Evolutionary conservation across 2,888 invertebrate species (phyloP).

Genomic region (Merodon equestris): DNA sequence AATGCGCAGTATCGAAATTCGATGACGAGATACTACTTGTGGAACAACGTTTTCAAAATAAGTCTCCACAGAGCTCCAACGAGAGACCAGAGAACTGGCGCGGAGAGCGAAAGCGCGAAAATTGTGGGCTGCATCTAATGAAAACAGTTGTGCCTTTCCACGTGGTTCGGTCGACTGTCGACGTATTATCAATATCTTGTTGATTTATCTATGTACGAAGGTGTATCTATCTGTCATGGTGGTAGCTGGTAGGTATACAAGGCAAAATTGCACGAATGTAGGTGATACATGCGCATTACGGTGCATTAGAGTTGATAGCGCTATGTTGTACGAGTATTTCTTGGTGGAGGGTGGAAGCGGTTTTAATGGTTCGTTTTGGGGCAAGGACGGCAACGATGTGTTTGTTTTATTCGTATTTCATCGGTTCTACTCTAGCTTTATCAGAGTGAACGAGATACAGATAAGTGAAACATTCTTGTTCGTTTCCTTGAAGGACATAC

Average conservation of each 20-base stretch:
- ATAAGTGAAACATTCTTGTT: constrained; percentile 26
- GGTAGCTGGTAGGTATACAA: constrained; percentile 4
- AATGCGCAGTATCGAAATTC: constrained; percentile 61
- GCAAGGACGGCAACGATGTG: constrained; percentile 48
- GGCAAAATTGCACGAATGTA: constrained; percentile 56
- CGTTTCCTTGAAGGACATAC: constrained; percentile 44
- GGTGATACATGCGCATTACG: constrained; percentile 59
- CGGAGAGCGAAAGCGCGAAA: constrained; percentile 10
- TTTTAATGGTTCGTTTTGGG: constrained; percentile 50
- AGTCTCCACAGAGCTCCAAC: constrained; percentile 50
- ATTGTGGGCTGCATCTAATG: constrained; percentile 45
- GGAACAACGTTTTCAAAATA: constrained; percentile 22
- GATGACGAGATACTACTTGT: constrained; percentile 15
- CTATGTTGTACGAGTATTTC: constrained; percentile 54
- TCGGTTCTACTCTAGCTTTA: not conserved
- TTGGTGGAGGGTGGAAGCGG: constrained; percentile 51
- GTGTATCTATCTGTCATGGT: no score
- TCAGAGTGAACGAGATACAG: constrained; percentile 46
- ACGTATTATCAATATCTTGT: constrained; percentile 32
- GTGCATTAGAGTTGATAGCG: not conserved
- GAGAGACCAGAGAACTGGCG: no score
- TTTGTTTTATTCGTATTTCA: constrained; percentile 14
- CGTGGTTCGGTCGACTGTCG: constrained; percentile 42
- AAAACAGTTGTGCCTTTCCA: constrained; percentile 49
- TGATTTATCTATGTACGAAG: constrained; percentile 40